Conservation (phyloP, 2,888 invertebrate species). For the Apotomis turbidana region DNA sequence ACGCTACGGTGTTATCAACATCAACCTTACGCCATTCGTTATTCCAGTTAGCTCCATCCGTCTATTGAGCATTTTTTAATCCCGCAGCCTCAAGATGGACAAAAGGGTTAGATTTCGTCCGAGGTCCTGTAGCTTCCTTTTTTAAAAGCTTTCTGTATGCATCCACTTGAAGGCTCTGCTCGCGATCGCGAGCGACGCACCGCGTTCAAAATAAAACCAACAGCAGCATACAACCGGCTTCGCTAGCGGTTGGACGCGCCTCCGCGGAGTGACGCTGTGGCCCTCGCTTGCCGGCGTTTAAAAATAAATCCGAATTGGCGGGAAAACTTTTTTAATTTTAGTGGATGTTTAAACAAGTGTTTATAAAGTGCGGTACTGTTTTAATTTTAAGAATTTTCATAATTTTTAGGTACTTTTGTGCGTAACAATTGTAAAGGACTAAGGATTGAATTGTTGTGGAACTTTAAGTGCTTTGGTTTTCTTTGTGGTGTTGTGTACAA, state of each 20-base stretch:
- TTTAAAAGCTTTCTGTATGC: slow-evolving; percentile 2
- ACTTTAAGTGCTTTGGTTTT: slow-evolving; percentile 18
- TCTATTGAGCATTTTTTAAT: slow-evolving; percentile 1
- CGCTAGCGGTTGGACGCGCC: slow-evolving; percentile 71
- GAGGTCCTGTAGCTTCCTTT: slow-evolving; percentile 9
- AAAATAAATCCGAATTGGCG: slow-evolving; percentile 65
- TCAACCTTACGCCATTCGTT: slow-evolving; percentile 4
- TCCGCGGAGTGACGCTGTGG: slow-evolving; percentile 39
- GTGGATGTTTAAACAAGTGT: slow-evolving; percentile 8
- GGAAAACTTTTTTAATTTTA: slow-evolving; percentile 58
- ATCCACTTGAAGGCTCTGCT: slow-evolving; percentile 36
- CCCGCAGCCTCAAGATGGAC: slow-evolving; percentile 14
- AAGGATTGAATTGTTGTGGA: slow-evolving; percentile 22
- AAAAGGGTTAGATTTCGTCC: slow-evolving; percentile 33
- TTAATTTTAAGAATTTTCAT: neutral
- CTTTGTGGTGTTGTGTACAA: slow-evolving; percentile 19
- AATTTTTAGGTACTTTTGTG: neutral
- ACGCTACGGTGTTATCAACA: slow-evolving; percentile 15
- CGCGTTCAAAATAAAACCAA: slow-evolving; percentile 74
- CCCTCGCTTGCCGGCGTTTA: slow-evolving; percentile 45
- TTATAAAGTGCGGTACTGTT: neutral
- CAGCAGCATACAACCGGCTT: slow-evolving; percentile 75
- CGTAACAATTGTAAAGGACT: slow-evolving; percentile 2
- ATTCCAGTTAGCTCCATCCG: slow-evolving; percentile 2
- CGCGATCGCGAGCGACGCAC: slow-evolving; percentile 52